Conservation (phyloP, 2,888 invertebrate species). For the Drosophila eohydei region DNA sequence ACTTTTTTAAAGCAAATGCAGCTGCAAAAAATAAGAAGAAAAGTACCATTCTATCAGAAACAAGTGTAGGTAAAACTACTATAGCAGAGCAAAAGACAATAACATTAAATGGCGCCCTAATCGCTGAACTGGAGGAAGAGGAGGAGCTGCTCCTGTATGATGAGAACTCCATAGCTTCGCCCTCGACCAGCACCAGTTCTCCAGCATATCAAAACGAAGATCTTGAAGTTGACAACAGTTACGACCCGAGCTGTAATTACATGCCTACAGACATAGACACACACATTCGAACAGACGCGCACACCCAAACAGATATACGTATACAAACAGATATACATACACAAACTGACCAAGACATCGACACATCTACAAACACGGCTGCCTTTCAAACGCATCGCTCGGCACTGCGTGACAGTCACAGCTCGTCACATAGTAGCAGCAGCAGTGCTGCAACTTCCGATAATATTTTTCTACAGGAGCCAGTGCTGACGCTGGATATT, state of each 20-base stretch:
- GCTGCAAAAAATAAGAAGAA: conserved; percentile 62
- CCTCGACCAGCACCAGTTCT: conserved; percentile 42
- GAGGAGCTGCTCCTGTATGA: conserved; percentile 63
- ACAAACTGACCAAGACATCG: conserved; percentile 20
- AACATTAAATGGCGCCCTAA: conserved; percentile 37
- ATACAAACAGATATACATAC: conserved; percentile 15
- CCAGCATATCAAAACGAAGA: conserved; percentile 59
- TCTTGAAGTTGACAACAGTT: conserved; percentile 33
- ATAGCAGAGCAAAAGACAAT: conserved; percentile 62
- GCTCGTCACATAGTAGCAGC: conserved; percentile 74
- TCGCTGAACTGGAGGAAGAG: conserved; percentile 50
- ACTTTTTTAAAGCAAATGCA: conserved; percentile 81
- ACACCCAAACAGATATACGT: conserved; percentile 13
- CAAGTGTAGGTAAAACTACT: conserved; percentile 15
- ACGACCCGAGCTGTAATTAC: conserved; percentile 33
- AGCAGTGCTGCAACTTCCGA: conserved; percentile 73
- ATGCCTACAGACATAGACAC: conserved; percentile 6
- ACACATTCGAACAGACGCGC: conserved; percentile 15
- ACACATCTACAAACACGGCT: conserved; percentile 18
- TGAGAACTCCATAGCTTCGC: conserved; percentile 51
- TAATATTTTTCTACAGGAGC: conserved; percentile 85
- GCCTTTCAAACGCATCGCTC: conserved; percentile 69
- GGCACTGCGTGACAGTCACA: conserved; percentile 75
- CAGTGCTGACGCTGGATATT: conserved; percentile 84
- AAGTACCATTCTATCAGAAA: conserved; percentile 27